Conservation (phyloP, 1,140 invertebrate genomes). For the Neuroterus valhalla region DNA sequence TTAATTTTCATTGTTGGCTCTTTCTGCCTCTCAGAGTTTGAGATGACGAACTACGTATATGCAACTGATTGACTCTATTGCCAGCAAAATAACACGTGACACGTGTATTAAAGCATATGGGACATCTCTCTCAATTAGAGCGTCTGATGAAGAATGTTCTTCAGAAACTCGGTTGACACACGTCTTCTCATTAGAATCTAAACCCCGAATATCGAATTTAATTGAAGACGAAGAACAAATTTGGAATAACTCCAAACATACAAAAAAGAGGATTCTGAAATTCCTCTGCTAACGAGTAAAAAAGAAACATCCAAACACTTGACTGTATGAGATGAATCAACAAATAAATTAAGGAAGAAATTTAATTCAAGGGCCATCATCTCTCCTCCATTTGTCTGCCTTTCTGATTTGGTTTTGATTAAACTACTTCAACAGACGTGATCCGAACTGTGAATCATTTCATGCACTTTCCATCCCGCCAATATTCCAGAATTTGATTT, state of each 20-base stretch:
- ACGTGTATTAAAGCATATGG: conserved; percentile 29
- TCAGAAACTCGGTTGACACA: neutral
- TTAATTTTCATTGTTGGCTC: conserved; percentile 15
- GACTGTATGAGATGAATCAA: neutral
- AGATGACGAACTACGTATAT: conserved; percentile 11
- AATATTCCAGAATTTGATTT: neutral
- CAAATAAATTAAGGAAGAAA: conserved; percentile 4
- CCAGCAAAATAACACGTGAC: conserved; percentile 26
- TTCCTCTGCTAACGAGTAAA: neutral
- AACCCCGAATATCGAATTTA: neutral
- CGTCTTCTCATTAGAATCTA: conserved; percentile 11
- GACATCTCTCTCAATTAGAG: conserved; percentile 23
- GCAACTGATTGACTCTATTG: conserved; percentile 22
- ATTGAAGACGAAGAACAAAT: conserved; percentile 9
- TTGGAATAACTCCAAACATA: neutral
- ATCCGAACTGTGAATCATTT: neutral
- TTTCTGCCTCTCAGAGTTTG: neutral
- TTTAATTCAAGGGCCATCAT: neutral
- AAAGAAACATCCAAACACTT: neutral
- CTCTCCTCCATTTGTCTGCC: neutral
- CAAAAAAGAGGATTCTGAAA: neutral
- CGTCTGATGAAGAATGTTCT: conserved; percentile 9
- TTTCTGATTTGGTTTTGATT: neutral
- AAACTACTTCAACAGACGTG: neutral
- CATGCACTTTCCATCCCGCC: neutral